Evolutionary conservation across 2,888 invertebrate species (phyloP), one percentile per base, ranked within the genome.

Genomic region (Limnephilus marmoratus): DNA sequence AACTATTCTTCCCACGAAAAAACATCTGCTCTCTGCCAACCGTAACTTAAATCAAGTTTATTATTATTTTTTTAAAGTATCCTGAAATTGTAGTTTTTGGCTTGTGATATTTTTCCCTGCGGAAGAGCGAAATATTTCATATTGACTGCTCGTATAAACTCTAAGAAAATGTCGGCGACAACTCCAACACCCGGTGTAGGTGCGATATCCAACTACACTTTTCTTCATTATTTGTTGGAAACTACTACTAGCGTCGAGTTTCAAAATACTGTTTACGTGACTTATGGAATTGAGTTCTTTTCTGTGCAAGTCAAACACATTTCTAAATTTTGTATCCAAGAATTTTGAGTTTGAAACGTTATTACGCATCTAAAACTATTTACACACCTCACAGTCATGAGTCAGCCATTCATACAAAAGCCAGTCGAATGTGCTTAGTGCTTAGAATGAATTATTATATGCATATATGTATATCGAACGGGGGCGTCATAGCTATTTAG

Each of bases 51-150:
- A 13, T 9, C 41, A 41, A n/a, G 7, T 7, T 41, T 45, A n/a
- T n/a, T n/a, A n/a, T 45, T 45, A 12, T 37, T 37, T 37, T 37
- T 37, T 37, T 3, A 49, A 12, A 24, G 2, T 24, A 24, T 9
- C n/a, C 68, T 1, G 5, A 68, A 68, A 24, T n/a, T 1, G 9
- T 9, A 68, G 3, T 24, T 68, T 24, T 68, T 24, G 24, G n/a
- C 24, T n/a, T 68, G 24, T 68, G 9, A 68, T 24, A 24, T n/a
- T 68, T 68, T 68, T 68, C 24, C 24, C 7, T 68, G 7, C 24
- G 68, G 2, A 9, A 18, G 24, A 68, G 1, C 68, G 15, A 81
- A 90, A 90, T 90, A 90, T 82, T 90, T 90, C 45, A 90, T 82
- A 82, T 45, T 81, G 90, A 5, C 80, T 81, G 18, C 24, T 68